Percentiles rank a stretch among this genome's conserved stretches.
These are phyloP conservation scores for Typhlichthys eigenmanni DNA, from an alignment of 2,797 vertebrate species.

Conservation along the genomic window DNA sequence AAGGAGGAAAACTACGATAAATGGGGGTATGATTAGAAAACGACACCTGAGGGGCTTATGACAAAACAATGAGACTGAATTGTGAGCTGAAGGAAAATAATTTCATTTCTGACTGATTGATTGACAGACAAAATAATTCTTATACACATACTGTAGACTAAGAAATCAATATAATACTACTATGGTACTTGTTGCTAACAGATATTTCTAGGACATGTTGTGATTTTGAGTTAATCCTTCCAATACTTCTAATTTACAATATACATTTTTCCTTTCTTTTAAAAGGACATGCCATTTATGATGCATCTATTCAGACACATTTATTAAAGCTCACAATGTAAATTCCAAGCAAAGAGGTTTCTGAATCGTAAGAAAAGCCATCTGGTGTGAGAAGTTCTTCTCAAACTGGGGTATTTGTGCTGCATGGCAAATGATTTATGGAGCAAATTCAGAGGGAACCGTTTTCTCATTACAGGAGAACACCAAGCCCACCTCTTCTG, in stretches of 20 bases:
- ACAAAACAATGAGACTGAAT: conserved; percentile 26
- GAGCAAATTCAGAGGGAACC: conserved; percentile 63
- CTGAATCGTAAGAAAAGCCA: conserved; percentile 15
- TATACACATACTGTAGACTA: neutral
- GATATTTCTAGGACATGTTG: no score
- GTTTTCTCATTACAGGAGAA: conserved; percentile 71
- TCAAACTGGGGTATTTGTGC: conserved; percentile 45
- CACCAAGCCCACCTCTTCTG: conserved; percentile 55
- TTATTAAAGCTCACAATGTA: no score
- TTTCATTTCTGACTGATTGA: conserved; percentile 30
- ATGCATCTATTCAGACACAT: no score
- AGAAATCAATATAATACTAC: no score
- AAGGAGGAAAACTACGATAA: conserved; percentile 62
- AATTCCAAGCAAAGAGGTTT: no score
- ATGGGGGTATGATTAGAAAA: conserved; percentile 63
- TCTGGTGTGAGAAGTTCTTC: conserved; percentile 27
- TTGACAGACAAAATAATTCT: conserved; percentile 16
- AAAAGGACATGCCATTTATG: no score
- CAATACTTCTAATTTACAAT: no score
- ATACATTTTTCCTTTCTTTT: no score
- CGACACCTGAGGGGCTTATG: conserved; percentile 42
- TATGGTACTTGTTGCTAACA: no score
- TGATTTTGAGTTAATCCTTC: no score
- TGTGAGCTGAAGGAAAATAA: conserved; percentile 21
- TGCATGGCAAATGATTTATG: conserved; percentile 64